Evolutionary conservation across 2,888 invertebrate genomes (phyloP).

Genomic region (Torymus auratus): DNA sequence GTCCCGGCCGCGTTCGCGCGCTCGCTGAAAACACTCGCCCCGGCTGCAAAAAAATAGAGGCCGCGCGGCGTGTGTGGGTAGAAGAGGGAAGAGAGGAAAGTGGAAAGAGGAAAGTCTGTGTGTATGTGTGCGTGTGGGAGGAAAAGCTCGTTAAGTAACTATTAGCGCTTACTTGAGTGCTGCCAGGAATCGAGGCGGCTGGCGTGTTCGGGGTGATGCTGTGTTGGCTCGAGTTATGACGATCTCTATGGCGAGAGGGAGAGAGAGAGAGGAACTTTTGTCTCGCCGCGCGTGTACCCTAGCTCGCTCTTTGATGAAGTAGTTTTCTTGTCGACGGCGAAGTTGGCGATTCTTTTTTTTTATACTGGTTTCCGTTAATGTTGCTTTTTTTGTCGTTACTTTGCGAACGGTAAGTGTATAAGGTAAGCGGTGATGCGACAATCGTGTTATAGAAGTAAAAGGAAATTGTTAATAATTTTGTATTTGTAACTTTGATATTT

Average conservation of each 20-base stretch:
- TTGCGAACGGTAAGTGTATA: too few relatives aligned
- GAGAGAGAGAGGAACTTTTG: background rate
- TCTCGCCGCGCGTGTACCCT: too few relatives aligned
- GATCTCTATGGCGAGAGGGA: background rate
- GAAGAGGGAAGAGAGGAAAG: constrained; percentile 17
- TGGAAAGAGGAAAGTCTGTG: background rate
- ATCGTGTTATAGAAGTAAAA: too few relatives aligned
- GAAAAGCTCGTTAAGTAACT: constrained; percentile 56
- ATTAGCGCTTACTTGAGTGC: constrained; percentile 53
- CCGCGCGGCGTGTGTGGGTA: background rate
- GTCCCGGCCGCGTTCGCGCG: constrained; percentile 47
- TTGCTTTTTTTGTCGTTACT: too few relatives aligned
- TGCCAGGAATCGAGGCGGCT: background rate
- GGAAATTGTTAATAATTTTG: too few relatives aligned
- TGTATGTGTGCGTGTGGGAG: background rate
- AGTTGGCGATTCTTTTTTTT: too few relatives aligned
- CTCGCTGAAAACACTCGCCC: constrained; percentile 55
- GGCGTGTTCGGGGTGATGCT: background rate
- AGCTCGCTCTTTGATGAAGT: too few relatives aligned
- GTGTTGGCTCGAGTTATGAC: constrained; percentile 40
- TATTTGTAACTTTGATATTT: too few relatives aligned
- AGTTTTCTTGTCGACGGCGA: too few relatives aligned
- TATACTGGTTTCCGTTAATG: too few relatives aligned
- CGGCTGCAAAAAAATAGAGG: background rate
- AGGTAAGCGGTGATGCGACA: too few relatives aligned